Percentiles rank a stretch among this genome's conserved stretches.
phyloP scores from a whole-genome alignment of 2,113 vertebrate genomes.

The Centropristis striata region DNA sequence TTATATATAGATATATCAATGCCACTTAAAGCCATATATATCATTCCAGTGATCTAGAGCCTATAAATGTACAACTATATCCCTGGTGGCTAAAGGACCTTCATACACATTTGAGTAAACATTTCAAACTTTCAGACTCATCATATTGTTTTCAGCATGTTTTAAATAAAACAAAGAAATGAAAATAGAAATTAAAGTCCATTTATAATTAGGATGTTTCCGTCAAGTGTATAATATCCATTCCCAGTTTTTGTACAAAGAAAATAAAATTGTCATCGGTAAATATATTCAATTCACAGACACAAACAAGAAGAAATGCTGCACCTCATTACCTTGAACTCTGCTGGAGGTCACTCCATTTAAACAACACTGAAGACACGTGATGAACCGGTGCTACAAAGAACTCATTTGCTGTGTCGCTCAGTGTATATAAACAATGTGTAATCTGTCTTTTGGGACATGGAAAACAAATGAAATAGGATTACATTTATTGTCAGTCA shows the following conservation, averaged over 20 bases:
- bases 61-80: constrained; percentile 86
- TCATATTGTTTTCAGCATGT: constrained; percentile 75
- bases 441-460: constrained; percentile 56
- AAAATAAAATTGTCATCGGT: neutral
- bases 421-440: constrained; percentile 50
- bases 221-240: constrained; percentile 16
- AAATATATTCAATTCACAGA: constrained; percentile 15
- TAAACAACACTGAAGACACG: constrained; percentile 29
- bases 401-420: constrained; percentile 44
- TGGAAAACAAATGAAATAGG: constrained; percentile 56
- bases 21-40: constrained; percentile 85
- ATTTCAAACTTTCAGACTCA: constrained; percentile 79
- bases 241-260: constrained; percentile 13
- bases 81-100: constrained; percentile 81
- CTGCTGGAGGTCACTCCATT: constrained; percentile 27
- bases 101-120: constrained; percentile 82
- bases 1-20: constrained; percentile 81
- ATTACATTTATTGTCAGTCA: constrained; percentile 66
- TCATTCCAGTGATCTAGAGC: constrained; percentile 86
- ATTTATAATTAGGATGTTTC: constrained; percentile 33
- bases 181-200: constrained; percentile 15
- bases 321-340: constrained; percentile 30
- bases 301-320: constrained; percentile 42
- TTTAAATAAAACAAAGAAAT: constrained; percentile 46
- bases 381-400: constrained; percentile 30